These are phyloP conservation scores for Tholera decimalis DNA, from an alignment of 2,888 invertebrate species.

Conservation along the genomic window DNA sequence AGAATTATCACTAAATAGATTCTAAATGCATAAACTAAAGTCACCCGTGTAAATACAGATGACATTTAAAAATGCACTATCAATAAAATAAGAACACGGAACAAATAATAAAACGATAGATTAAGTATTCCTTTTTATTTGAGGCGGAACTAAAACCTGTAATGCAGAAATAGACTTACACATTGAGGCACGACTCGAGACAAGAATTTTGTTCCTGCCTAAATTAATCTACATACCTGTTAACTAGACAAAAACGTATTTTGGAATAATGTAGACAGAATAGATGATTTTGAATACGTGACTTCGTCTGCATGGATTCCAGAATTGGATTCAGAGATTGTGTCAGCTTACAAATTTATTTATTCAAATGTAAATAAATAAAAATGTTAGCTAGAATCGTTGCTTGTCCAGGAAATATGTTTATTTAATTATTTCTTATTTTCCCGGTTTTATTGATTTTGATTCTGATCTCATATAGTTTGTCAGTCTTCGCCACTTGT, in stretches of 20 bases:
- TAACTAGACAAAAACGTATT: background rate
- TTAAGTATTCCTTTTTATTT: conserved; percentile 18
- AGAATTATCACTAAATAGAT: too few species aligned
- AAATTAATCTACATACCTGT: conserved; percentile 12
- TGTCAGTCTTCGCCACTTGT: too few species aligned
- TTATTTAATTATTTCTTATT: too few species aligned
- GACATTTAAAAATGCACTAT: background rate
- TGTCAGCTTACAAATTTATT: too few species aligned
- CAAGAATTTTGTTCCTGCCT: background rate
- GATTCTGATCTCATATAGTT: too few species aligned
- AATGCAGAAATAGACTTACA: background rate
- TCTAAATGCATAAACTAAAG: too few species aligned
- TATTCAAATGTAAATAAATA: too few species aligned
- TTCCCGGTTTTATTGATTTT: too few species aligned
- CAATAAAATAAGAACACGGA: conserved; percentile 5
- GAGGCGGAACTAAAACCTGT: conserved; percentile 9
- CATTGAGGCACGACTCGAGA: background rate
- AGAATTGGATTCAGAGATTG: background rate
- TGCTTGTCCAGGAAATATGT: too few species aligned
- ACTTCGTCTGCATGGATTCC: background rate
- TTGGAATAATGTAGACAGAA: background rate
- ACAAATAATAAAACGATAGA: conserved; percentile 21
- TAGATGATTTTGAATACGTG: background rate
- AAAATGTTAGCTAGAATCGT: too few species aligned
- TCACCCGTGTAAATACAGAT: background rate